phyloP scores from a whole-genome alignment of 2,797 vertebrate genomes.

The Smutsia temminckii region DNA sequence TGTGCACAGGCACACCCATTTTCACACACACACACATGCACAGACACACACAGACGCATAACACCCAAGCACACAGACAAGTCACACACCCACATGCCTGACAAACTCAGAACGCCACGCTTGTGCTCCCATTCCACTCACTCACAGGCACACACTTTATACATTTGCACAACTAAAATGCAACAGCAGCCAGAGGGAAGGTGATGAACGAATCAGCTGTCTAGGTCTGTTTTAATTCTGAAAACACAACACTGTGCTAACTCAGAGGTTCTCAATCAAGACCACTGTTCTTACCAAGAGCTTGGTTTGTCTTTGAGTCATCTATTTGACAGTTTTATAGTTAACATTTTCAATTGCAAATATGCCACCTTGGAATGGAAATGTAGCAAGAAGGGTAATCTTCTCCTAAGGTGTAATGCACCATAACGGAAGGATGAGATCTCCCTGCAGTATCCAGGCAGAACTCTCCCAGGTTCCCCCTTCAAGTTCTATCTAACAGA shows the following conservation, averaged over 20 bases:
- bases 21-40: neutral
- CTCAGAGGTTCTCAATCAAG: neutral
- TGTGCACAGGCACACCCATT: neutral
- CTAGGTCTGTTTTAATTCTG: neutral
- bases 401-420: neutral
- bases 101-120: neutral
- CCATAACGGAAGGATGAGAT: neutral
- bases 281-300: neutral
- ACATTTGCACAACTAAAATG: neutral
- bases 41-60: neutral
- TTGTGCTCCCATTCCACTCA: neutral
- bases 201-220: neutral
- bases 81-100: neutral
- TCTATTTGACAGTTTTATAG: neutral
- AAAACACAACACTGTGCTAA: neutral
- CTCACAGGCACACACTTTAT: neutral
- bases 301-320: neutral
- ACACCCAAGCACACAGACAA: neutral
- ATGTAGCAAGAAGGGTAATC: neutral
- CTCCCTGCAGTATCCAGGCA: neutral
- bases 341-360: neutral
- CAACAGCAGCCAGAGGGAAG: neutral
- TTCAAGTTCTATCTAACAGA: neutral
- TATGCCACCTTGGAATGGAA: neutral
- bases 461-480: neutral